Evolutionary conservation across 2,888 invertebrate genomes (phyloP).

Genomic region (Philonicus albiceps): DNA sequence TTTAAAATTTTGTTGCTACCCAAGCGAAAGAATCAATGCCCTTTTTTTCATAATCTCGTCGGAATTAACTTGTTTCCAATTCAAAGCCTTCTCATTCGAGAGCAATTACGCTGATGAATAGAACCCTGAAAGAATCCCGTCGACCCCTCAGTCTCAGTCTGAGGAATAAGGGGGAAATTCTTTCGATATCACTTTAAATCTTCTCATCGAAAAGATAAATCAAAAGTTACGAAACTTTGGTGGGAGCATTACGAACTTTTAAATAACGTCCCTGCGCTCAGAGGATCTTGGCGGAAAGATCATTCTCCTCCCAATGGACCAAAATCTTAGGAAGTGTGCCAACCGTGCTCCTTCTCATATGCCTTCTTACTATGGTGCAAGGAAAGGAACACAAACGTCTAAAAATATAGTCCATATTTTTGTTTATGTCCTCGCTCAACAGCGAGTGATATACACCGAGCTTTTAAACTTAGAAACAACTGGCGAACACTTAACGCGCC

Average conservation of each 20-base stretch:
- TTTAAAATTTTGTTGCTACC: background rate
- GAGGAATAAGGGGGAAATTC: background rate
- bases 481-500: background rate
- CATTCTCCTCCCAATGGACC: background rate
- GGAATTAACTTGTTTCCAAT: background rate
- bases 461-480: background rate
- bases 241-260: conserved; percentile 16
- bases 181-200: conserved; percentile 16
- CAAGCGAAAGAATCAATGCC: background rate
- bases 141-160: background rate
- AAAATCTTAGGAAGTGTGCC: background rate
- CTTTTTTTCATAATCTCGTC: background rate
- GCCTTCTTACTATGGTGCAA: background rate
- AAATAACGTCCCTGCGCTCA: background rate
- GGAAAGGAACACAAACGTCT: background rate
- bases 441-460: background rate
- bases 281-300: background rate
- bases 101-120: background rate
- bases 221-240: conserved; percentile 9
- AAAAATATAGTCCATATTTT: background rate
- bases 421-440: background rate
- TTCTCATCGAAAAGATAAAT: conserved; percentile 32
- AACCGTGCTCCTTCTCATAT: background rate
- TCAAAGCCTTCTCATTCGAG: background rate
- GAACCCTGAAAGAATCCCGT: background rate